Percentiles rank a stretch among this genome's conserved stretches.
Conservation (phyloP, 2,113 vertebrate genomes). For the Phaethon lepturus region DNA sequence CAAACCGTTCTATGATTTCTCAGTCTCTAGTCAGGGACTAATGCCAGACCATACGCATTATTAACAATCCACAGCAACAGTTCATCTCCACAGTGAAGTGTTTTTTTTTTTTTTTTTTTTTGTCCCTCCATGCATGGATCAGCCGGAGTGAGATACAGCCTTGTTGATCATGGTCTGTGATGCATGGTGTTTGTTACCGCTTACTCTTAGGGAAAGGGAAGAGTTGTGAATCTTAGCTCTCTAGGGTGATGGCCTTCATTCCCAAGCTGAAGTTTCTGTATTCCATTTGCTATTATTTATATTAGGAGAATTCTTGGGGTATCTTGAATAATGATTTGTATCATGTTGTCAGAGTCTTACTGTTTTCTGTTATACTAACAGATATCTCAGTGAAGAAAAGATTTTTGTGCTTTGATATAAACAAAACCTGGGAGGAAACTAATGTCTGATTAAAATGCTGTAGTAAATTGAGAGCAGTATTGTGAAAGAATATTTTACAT, state of each 20-base stretch:
- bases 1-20: neutral
- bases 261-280: neutral
- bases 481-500: neutral
- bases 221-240: neutral
- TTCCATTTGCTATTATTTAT: neutral
- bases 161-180: rapidly evolving
- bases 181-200: neutral
- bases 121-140: neutral
- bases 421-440: neutral
- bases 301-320: neutral
- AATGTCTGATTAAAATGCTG: neutral
- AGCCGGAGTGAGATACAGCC: neutral
- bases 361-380: neutral
- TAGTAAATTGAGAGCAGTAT: neutral
- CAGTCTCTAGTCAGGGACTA: neutral
- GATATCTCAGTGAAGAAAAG: neutral
- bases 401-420: neutral
- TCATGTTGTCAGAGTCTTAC: neutral
- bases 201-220: neutral
- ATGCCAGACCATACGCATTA: neutral
- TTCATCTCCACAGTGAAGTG: neutral
- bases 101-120: neutral
- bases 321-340: neutral
- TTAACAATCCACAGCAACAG: neutral
- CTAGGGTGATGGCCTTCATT: neutral